phyloP scores from a whole-genome alignment of 2,113 vertebrate genomes.

The Zootoca vivipara region DNA sequence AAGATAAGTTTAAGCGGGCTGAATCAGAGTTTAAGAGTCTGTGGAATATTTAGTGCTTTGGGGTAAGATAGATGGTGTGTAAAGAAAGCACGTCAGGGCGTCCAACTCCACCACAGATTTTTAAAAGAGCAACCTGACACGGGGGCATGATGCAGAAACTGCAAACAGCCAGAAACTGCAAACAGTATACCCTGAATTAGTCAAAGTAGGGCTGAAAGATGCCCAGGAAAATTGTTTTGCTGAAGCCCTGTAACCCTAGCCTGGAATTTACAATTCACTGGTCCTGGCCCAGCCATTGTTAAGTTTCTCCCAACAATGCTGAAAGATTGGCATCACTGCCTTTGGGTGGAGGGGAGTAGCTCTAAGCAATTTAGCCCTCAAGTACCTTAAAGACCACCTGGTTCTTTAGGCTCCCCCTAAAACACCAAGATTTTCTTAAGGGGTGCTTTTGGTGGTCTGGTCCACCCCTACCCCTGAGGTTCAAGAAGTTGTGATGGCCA shows the following conservation, averaged over 20 bases:
- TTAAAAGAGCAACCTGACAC: neutral
- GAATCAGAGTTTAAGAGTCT: slow-evolving; percentile 45
- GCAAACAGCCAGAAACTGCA: slow-evolving; percentile 37
- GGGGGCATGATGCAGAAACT: neutral
- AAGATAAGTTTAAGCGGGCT: slow-evolving; percentile 50
- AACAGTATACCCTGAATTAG: neutral
- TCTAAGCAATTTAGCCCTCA: neutral
- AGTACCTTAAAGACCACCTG: neutral
- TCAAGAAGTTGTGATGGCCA: too few species aligned
- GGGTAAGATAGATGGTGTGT: slow-evolving; percentile 34
- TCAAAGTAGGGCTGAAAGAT: neutral
- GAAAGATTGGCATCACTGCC: neutral
- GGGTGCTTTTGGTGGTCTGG: neutral
- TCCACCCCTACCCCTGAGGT: too few species aligned
- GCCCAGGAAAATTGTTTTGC: neutral
- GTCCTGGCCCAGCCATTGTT: neutral
- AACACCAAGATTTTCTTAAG: neutral
- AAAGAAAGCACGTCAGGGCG: slow-evolving; percentile 40
- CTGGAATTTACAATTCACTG: neutral
- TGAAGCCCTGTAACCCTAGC: neutral
- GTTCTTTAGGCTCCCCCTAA: neutral
- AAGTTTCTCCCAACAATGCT: neutral
- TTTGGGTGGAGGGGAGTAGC: neutral
- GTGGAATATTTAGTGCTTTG: slow-evolving; percentile 32
- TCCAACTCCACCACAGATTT: slow-evolving; percentile 18